phyloP scores from a whole-genome alignment of 1,140 invertebrate species.

The Chrysomallon squamiferum region DNA sequence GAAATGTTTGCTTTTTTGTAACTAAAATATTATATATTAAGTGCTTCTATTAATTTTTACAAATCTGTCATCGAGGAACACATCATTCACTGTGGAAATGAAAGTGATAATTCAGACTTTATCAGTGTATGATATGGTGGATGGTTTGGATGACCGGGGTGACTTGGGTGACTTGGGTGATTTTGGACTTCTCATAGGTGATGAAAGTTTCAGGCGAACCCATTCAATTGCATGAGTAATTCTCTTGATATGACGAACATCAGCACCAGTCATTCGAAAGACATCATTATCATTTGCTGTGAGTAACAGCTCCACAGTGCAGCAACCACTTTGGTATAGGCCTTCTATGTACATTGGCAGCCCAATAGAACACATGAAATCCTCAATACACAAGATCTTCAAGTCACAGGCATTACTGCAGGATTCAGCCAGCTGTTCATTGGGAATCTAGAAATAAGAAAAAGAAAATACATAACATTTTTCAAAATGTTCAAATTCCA shows the following conservation, averaged over 20 bases:
- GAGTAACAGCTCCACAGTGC: constrained; percentile 39
- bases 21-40: no score
- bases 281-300: constrained; percentile 40
- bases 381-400: constrained; percentile 57
- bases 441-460: constrained; percentile 58
- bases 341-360: constrained; percentile 62
- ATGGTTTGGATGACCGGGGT: no score
- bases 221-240: constrained; percentile 53
- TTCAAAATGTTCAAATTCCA: no score
- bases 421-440: constrained; percentile 58
- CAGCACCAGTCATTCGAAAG: constrained; percentile 36
- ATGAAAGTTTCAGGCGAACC: constrained; percentile 44
- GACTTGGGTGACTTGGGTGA: not conserved
- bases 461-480: no score
- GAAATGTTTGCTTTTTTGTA: no score
- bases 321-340: constrained; percentile 28
- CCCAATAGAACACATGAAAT: constrained; percentile 63
- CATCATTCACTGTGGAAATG: no score
- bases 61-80: no score
- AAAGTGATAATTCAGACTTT: no score
- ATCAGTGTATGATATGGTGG: no score
- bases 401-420: constrained; percentile 54
- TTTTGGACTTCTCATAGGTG: constrained; percentile 16
- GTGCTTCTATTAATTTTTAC: no score
- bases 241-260: constrained; percentile 48